A percentile compares a stretch with the other conserved stretches of the same genome.
These are phyloP conservation scores for Microctenopoma lineatum DNA, from an alignment of 2,797 vertebrate species.

Conservation along the genomic window DNA sequence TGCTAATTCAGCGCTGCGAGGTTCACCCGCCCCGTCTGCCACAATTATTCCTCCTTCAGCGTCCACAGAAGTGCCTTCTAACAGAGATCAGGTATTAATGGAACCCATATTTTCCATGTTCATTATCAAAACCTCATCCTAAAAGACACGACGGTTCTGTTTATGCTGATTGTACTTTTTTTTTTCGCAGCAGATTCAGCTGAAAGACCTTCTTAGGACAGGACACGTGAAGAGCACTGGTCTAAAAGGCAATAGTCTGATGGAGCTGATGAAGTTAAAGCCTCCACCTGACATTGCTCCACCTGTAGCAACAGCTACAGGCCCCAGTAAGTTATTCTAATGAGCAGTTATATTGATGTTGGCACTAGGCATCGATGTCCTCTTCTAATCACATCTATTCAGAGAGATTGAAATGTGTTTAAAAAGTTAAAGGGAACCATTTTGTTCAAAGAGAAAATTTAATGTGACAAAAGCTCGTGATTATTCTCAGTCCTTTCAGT, in stretches of 20 bases:
- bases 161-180: neutral
- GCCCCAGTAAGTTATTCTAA: conserved; percentile 84
- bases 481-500: neutral
- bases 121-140: too few relatives aligned
- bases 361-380: too few relatives aligned
- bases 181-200: conserved; percentile 82
- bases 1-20: conserved; percentile 85
- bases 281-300: conserved; percentile 95
- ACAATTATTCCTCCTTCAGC: conserved; percentile 81
- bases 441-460: neutral
- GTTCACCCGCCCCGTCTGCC: conserved; percentile 79
- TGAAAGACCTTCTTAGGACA: conserved; percentile 91
- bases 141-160: neutral
- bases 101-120: neutral
- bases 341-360: neutral
- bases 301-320: conserved; percentile 95
- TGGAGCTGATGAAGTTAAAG: conserved; percentile 98
- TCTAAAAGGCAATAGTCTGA: conserved; percentile 88
- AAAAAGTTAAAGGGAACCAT: neutral
- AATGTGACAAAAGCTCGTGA: neutral
- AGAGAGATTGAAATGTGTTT: neutral
- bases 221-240: conserved; percentile 63
- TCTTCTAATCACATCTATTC: neutral
- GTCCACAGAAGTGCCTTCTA: conserved; percentile 86
- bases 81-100: conserved; percentile 86